Percentiles rank a stretch among this genome's conserved stretches.
Evolutionary conservation across 2,113 vertebrate species (phyloP).

Genomic region (Cebus imitator): DNA sequence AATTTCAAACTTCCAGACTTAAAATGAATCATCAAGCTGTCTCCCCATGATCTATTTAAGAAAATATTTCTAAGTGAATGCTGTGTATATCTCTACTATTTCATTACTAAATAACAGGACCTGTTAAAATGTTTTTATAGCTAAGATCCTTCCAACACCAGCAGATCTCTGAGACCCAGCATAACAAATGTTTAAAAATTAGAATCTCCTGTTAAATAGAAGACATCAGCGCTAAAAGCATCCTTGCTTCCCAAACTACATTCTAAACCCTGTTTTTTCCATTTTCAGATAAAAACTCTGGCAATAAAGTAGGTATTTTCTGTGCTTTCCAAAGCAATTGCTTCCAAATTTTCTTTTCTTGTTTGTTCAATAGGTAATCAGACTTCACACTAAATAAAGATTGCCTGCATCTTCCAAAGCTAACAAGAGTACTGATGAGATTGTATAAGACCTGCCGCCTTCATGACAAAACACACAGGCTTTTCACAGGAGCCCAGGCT

Average conservation of each 20-base stretch:
- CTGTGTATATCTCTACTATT: slow-evolving; percentile 10
- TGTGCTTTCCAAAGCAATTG: slow-evolving; percentile 77
- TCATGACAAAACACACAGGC: neutral
- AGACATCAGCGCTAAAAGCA: slow-evolving; percentile 80
- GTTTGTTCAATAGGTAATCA: slow-evolving; percentile 76
- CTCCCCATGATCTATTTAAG: neutral
- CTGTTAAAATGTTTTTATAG: slow-evolving; percentile 73
- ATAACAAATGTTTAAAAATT: slow-evolving; percentile 78
- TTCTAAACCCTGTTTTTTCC: slow-evolving; percentile 62
- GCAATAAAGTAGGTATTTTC: slow-evolving; percentile 80
- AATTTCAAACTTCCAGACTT: slow-evolving; percentile 34
- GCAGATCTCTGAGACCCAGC: slow-evolving; percentile 67
- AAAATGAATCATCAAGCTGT: neutral
- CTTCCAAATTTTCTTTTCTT: slow-evolving; percentile 70
- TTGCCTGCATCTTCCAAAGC: slow-evolving; percentile 62
- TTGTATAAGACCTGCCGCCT: neutral
- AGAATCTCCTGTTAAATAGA: slow-evolving; percentile 78
- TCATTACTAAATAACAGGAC: slow-evolving; percentile 48
- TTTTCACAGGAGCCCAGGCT: neutral
- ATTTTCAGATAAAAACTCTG: slow-evolving; percentile 81
- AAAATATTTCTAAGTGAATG: slow-evolving; percentile 53
- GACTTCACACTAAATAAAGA: slow-evolving; percentile 74
- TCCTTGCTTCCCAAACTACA: slow-evolving; percentile 72
- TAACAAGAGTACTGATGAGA: neutral
- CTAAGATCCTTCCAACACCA: slow-evolving; percentile 58